phyloP scores from a whole-genome alignment of 2,797 vertebrate species.

The Setipinna tenuifilis region DNA sequence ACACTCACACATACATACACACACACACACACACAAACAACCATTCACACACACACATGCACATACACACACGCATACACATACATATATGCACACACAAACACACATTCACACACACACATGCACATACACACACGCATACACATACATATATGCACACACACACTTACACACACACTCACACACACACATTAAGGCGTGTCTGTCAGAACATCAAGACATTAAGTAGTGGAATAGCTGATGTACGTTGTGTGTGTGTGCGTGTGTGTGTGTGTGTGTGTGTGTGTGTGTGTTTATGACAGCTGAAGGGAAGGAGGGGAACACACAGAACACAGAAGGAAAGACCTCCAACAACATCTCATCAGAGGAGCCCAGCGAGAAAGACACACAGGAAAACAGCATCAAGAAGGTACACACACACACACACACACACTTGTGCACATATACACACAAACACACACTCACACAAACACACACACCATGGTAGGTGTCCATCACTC shows the following conservation, averaged over 20 bases:
- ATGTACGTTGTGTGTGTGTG: neutral
- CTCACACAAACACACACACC: neutral
- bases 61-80: too few species aligned
- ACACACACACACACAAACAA: too few species aligned
- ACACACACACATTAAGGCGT: neutral
- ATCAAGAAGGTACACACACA: slow-evolving; percentile 81
- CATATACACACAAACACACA: neutral
- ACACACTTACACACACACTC: too few species aligned
- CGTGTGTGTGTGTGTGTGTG: slow-evolving; percentile 32
- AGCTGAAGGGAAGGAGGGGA: slow-evolving; percentile 90
- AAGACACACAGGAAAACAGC: slow-evolving; percentile 83
- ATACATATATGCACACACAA: too few species aligned
- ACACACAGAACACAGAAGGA: slow-evolving; percentile 88
- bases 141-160: too few species aligned
- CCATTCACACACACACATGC: too few species aligned
- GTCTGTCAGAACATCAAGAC: too few species aligned
- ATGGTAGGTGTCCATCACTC: neutral
- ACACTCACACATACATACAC: neutral
- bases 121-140: neutral
- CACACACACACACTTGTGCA: neutral
- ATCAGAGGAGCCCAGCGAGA: slow-evolving; percentile 86
- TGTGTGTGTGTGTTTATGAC: slow-evolving; percentile 32
- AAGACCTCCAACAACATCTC: slow-evolving; percentile 83
- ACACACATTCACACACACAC: neutral
- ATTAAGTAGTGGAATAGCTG: neutral